Base-by-base conservation (phyloP, 64 coral and sea anemone genomes). In the Dendrophyllia cribrosa region DNA sequence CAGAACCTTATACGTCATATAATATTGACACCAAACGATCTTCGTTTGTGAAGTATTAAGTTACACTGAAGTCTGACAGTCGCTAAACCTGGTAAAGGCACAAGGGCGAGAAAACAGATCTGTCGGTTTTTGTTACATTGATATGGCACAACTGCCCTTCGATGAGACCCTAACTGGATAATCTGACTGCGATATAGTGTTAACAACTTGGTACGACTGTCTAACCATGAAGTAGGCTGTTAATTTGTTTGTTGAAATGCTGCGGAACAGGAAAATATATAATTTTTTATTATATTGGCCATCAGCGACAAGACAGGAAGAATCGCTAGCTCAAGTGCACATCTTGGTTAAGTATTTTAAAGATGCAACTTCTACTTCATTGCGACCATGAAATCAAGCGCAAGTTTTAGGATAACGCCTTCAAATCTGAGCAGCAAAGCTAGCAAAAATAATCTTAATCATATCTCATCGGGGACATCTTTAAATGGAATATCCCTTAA, bases 371-470 rank as follows among this genome's bases (percentile, higher is more conserved):
- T 67, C 80, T 19, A 5, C n/a, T 50, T 23, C 43, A 48, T 11
- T 15, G 43, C 80, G 20, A 88, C 20, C 10, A 92, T 93, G 91
- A 93, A 93, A 78, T 93, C 91, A 21, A 93, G 91, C 67, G 91
- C 91, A 51, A 87, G 91, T 74, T 92, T 92, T 66, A 85, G 90
- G 53, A 77, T 92, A 51, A 59, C 60, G 59, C n/a, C 70, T 63
- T 67, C 58, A 16, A 80, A 48, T 84, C 16, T 67, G 4, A 51
- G 15, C 45, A 48, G 43, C 8, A 68, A 49, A 66, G 20, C 19
- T 1, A 67, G 58, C 15, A 50, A 47, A 17, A 44, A 20, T 17
- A 51, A 12, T 51, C 22, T 22, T 48, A 65, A 51, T 84, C 44
- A 15, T 49, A 66, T 17, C 46, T 84, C 62, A 63, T 68, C 80